phyloP scores from a whole-genome alignment of 2,113 vertebrate species.

The Shinisaurus crocodilurus region DNA sequence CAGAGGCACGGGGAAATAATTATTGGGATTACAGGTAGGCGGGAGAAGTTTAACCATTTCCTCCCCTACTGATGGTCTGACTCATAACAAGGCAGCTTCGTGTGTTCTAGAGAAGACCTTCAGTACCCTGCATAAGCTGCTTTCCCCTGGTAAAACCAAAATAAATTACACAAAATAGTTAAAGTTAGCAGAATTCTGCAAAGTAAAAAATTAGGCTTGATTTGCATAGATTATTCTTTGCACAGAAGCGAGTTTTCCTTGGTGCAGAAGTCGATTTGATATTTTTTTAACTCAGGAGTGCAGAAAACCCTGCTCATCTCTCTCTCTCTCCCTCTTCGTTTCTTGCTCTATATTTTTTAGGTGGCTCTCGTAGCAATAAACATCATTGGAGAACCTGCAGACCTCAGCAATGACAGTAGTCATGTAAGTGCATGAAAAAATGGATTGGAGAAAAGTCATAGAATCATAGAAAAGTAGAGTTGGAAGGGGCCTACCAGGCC shows the following conservation, averaged over 20 bases:
- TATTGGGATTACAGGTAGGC: too few relatives aligned
- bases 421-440: slow-evolving; percentile 80
- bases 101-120: neutral
- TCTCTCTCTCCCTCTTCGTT: neutral
- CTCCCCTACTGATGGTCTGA: too few relatives aligned
- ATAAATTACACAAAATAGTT: neutral
- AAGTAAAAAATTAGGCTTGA: neutral
- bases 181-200: neutral
- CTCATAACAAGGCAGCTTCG: neutral
- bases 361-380: slow-evolving; percentile 94
- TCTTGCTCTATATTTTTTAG: slow-evolving; percentile 70
- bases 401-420: slow-evolving; percentile 70
- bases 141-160: neutral
- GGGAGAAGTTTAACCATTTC: too few relatives aligned
- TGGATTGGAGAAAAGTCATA: neutral
- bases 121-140: too few relatives aligned
- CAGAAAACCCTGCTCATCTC: too few relatives aligned
- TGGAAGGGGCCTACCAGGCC: too few relatives aligned
- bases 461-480: too few relatives aligned
- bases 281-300: neutral
- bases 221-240: neutral
- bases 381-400: slow-evolving; percentile 90
- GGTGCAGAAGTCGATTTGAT: neutral
- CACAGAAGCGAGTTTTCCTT: neutral
- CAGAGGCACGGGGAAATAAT: too few relatives aligned